Conservation (phyloP, 2,797 vertebrate species). For the Liparis tanakae region DNA sequence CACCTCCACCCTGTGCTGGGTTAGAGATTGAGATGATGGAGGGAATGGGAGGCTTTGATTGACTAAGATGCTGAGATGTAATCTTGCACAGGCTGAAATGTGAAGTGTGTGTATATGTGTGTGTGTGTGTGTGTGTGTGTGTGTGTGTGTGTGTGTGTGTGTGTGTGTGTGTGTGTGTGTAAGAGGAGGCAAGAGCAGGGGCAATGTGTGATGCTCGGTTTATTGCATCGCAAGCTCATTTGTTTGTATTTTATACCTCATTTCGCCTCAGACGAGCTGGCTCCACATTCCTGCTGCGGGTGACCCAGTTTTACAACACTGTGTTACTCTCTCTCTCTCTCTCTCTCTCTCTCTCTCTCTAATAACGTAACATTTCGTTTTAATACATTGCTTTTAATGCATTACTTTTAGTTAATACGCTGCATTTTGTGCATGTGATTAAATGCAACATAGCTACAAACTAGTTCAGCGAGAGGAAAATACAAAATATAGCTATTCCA, state of each 20-base stretch:
- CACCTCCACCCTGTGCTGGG: conserved; percentile 24
- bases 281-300: conserved; percentile 71
- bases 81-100: conserved; percentile 68
- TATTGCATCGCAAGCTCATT: conserved; percentile 83
- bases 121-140: no score
- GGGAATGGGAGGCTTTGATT: conserved; percentile 66
- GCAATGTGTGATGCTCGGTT: conserved; percentile 68
- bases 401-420: conserved; percentile 70
- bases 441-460: conserved; percentile 72
- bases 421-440: conserved; percentile 64
- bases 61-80: conserved; percentile 74
- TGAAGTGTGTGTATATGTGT: conserved; percentile 50
- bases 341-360: conserved; percentile 55
- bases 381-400: conserved; percentile 72
- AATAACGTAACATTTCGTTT: conserved; percentile 71
- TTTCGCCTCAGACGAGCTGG: conserved; percentile 80
- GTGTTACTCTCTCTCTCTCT: conserved; percentile 55
- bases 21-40: conserved; percentile 62
- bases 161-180: conserved; percentile 16
- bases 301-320: conserved; percentile 83
- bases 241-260: conserved; percentile 86
- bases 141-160: no score
- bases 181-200: conserved; percentile 42
- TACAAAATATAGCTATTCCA: conserved; percentile 59
- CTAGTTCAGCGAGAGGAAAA: conserved; percentile 61